Evolutionary conservation across 2,797 vertebrate genomes (phyloP).

Genomic region (Cichlasoma orientale): DNA sequence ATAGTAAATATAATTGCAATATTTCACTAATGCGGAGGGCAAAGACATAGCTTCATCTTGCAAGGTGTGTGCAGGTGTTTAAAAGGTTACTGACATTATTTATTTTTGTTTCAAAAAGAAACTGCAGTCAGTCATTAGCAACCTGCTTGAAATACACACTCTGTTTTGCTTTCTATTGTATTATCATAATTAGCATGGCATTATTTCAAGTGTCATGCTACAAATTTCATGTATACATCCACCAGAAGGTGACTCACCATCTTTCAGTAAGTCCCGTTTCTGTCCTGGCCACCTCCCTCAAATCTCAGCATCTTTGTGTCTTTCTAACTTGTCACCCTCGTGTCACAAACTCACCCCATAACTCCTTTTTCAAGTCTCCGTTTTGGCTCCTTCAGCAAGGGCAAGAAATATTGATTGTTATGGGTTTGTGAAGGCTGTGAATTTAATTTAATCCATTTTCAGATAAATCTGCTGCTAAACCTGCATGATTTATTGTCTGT

Average conservation of each 20-base stretch:
- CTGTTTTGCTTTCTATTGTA: neutral
- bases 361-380: slow-evolving; percentile 2
- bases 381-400: slow-evolving; percentile 22
- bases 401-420: slow-evolving; percentile 47
- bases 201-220: neutral
- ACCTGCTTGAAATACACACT: neutral
- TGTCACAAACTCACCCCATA: neutral
- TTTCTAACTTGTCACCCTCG: slow-evolving; percentile 3
- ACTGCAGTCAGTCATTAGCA: neutral
- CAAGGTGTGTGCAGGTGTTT: neutral
- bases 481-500: slow-evolving; percentile 46
- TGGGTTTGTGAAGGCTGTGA: slow-evolving; percentile 13
- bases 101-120: neutral
- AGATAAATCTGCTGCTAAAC: slow-evolving; percentile 40
- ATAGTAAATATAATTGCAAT: too few relatives aligned
- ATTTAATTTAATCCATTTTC: slow-evolving; percentile 40
- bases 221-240: neutral
- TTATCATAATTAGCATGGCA: neutral
- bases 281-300: neutral
- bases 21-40: too few relatives aligned
- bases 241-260: neutral
- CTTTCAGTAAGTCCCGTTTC: slow-evolving; percentile 2
- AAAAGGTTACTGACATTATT: neutral
- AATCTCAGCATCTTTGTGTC: neutral
- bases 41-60: too few relatives aligned